Evolutionary conservation across 2,113 vertebrate species (phyloP), one percentile per base, ranked within the genome.

Genomic region (Tachuris rubrigastra): DNA sequence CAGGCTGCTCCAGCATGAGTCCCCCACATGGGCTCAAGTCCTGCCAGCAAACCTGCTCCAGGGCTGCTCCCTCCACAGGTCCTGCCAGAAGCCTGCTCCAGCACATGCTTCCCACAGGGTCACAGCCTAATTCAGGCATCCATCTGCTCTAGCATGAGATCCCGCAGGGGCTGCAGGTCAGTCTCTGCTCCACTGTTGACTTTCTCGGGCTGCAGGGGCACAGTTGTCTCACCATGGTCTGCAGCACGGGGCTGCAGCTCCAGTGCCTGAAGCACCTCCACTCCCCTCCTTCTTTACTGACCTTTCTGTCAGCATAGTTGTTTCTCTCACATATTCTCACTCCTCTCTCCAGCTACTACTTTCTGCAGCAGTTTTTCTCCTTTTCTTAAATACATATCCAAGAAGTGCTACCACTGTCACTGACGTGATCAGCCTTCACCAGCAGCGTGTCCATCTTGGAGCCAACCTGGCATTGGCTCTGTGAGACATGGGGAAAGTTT

Each of bases 341-440:
- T 55, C 30, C 8, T 55, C n/a, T 31, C 59, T 53, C 58, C 14
- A 12, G 39, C 25, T 76, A 11, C 6, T 71, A 41, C 22, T 77
- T 17, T 49, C 41, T 56, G 49, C 25, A 62, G n/a, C 7, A 47
- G 30, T 4, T 35, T 23, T 6, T 6, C 9, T 18, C 31, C 22
- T 33, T 31, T 44, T 69, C 37, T 52, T 47, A 74, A 74, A 53
- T 17, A 56, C 22, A 35, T 47, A 33, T 42, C 39, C 22, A 60
- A 42, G 22, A 74, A 39, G 30, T 5, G 3, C 47, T 60, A 60
- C 12, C 35, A 37, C n/a, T 49, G 3, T 33, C 49, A 31, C 27
- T 56, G 22, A 42, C 3, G 7, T 12, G 14, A n/a, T 80, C 0
- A 0, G 52, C 44, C 41, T 55, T 67, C 0, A 0, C 22, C 60